A percentile compares a stretch with the other conserved stretches of the same genome.
phyloP scores from a whole-genome alignment of 2,797 vertebrate species.

The Hephaestus fuliginosus region DNA sequence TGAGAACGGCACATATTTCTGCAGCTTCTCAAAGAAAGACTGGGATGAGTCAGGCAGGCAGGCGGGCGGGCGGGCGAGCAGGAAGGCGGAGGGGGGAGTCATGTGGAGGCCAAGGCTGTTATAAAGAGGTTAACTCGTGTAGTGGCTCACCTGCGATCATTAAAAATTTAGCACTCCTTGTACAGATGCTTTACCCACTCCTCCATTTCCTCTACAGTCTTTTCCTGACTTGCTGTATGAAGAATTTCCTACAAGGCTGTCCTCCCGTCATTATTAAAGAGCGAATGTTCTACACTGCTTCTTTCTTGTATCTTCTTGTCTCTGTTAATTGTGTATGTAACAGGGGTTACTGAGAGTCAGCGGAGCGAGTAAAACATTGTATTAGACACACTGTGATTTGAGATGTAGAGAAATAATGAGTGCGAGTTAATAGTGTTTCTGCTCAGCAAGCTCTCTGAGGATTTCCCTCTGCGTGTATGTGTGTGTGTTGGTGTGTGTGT shows the following conservation, averaged over 20 bases:
- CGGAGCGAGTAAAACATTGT: constrained; percentile 15
- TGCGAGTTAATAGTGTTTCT: constrained; percentile 21
- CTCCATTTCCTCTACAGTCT: constrained; percentile 25
- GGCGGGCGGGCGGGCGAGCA: constrained; percentile 5
- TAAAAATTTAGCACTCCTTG: constrained; percentile 35
- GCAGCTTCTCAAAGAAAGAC: constrained; percentile 59
- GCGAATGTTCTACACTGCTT: constrained; percentile 6
- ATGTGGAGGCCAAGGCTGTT: constrained; percentile 48
- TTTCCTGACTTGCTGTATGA: constrained; percentile 1
- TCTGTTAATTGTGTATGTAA: constrained; percentile 27
- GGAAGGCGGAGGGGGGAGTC: constrained; percentile 33
- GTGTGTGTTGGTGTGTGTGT: constrained; percentile 11
- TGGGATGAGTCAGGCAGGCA: constrained; percentile 66
- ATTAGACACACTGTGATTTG: constrained; percentile 26
- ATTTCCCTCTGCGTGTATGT: constrained; percentile 21
- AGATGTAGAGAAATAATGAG: constrained; percentile 37
- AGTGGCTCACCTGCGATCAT: constrained; percentile 49
- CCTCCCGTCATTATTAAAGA: constrained; percentile 20
- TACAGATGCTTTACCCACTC: constrained; percentile 9
- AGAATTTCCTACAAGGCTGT: constrained; percentile 17
- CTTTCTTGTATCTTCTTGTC: neutral
- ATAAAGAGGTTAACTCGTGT: constrained; percentile 47
- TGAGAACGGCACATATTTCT: constrained; percentile 69
- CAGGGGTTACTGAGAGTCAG: constrained; percentile 11
- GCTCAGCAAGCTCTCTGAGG: constrained; percentile 42